Evolutionary conservation across 2,888 invertebrate genomes (phyloP), one percentile per base, ranked within the genome.

Genomic region (Penaeus monodon): DNA sequence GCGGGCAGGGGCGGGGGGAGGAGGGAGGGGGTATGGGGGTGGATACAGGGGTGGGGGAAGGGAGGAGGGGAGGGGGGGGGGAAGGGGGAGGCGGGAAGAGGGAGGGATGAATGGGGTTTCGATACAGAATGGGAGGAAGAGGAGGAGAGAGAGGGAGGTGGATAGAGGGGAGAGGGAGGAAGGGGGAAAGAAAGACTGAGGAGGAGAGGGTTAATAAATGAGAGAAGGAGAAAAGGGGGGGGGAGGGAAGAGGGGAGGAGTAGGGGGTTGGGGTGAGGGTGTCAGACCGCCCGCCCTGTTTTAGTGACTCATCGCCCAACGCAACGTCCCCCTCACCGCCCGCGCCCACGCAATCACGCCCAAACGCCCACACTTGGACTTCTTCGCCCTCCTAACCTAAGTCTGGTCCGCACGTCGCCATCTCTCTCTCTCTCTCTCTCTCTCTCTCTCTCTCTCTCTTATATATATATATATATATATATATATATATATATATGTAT

Each of bases 371-470:
- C 33, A 74, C 38, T 33, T 33, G 74, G 38, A 33, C 74, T 74
- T 17, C 14, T 29, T 74, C 74, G 74, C 33, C 33, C 27, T 74
- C 33, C 12, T 17, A 27, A 74, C 24, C 38, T 17, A 38, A 74
- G 38, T 38, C 74, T 74, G 74, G 29, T 24, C 38, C 22, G 24
- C 24, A 24, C 24, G 29, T 74, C 44, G 24, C 49, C 57, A 14
- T 8, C 57, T 77, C 57, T 49, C 77, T n/a, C n/a, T 49, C 49
- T 64, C 63, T 63, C 74, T 57, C 74, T 73, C 57, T 64, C 64
- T 57, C 63, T 74, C 63, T 74, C n/a, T 63, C n/a, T 33, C 24
- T 24, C 76, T 76, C 24, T 76, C 76, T 38, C 38, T n/a, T 38
- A 38, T 38, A 38, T 38, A 38, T 38, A 38, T 38, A 3, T 38